Evolutionary conservation across 2,113 vertebrate genomes (phyloP).

Genomic region (Corythornis madagascariensis): DNA sequence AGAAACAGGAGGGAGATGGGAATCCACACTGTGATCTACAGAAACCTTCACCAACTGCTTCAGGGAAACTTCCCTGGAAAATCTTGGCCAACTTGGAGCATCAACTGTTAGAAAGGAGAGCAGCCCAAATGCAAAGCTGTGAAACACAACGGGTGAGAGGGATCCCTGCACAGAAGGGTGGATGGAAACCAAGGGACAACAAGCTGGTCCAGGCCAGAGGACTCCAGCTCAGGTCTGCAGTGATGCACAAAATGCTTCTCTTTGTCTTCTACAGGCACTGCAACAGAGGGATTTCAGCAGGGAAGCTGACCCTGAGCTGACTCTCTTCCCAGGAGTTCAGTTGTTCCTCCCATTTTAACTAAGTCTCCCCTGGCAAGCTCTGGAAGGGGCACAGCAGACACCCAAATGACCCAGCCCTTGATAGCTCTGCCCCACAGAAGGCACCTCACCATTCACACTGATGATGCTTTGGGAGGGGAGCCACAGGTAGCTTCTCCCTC

Average conservation of each 20-base stretch:
- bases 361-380: neutral
- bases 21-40: accelerated
- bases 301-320: neutral
- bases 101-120: neutral
- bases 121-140: neutral
- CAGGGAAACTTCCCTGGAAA: neutral
- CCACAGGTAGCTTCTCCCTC: neutral
- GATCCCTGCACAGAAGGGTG: neutral
- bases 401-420: neutral
- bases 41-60: neutral
- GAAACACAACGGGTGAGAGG: accelerated
- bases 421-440: neutral
- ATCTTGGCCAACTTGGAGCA: neutral
- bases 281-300: neutral
- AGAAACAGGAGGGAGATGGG: neutral
- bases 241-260: neutral
- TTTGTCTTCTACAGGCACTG: neutral
- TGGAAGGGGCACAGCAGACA: neutral
- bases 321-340: too few species aligned
- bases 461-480: neutral
- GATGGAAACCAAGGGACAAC: neutral
- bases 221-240: neutral
- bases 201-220: neutral
- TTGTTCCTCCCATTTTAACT: neutral
- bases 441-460: neutral